phyloP scores from a whole-genome alignment of 2,888 invertebrate genomes.

The Hypomecis atomaria region DNA sequence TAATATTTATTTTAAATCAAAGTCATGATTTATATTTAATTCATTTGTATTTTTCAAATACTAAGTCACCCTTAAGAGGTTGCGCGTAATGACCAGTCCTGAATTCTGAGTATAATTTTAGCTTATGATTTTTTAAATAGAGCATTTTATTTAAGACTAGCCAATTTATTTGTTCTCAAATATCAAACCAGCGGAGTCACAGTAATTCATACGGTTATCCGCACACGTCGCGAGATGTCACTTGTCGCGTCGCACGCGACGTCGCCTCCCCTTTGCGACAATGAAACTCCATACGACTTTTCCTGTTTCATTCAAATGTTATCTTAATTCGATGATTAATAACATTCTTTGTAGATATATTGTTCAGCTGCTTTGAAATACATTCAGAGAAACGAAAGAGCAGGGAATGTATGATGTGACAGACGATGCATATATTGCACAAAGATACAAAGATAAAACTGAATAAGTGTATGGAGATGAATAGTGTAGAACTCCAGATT shows the following conservation, averaged over 20 bases:
- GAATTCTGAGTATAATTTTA: too few species aligned
- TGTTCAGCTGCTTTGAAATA: conserved; percentile 15
- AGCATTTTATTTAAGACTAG: too few species aligned
- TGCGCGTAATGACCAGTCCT: too few species aligned
- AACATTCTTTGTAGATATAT: conserved; percentile 23
- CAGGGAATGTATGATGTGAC: neutral
- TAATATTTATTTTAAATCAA: too few species aligned
- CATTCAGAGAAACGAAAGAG: neutral
- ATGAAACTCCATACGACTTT: conserved; percentile 66
- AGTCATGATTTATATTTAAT: too few species aligned
- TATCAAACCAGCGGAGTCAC: conserved; percentile 55
- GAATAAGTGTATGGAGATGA: too few species aligned
- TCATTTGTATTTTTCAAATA: too few species aligned
- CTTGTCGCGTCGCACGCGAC: conserved; percentile 77
- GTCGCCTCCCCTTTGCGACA: conserved; percentile 61
- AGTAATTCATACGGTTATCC: conserved; percentile 66
- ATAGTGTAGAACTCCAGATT: too few species aligned
- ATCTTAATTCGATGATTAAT: conserved; percentile 42
- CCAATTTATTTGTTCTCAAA: conserved; percentile 36
- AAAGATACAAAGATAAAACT: neutral
- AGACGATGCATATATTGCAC: neutral
- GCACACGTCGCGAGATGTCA: conserved; percentile 74
- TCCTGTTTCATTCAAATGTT: conserved; percentile 58
- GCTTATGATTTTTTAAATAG: too few species aligned
- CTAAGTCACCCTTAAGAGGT: too few species aligned